phyloP scores from a whole-genome alignment of 35 echinoderm and acorn worm species.

The Amphiura filiformis region DNA sequence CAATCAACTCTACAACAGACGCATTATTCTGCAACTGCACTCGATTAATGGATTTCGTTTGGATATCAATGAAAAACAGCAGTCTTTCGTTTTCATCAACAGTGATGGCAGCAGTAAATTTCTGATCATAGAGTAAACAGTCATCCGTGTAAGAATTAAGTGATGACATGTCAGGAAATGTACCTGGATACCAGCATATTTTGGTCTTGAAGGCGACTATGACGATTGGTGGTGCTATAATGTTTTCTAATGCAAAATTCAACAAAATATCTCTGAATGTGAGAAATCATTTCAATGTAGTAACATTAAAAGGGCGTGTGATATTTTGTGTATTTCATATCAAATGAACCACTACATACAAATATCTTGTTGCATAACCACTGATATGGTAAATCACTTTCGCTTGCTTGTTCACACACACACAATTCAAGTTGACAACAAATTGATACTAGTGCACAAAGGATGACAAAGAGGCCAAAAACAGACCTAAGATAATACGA shows the following conservation, averaged over 20 bases:
- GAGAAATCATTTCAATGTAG: too few species aligned
- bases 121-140: slow-evolving; percentile 61
- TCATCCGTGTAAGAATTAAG: neutral
- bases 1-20: slow-evolving; percentile 35
- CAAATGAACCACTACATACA: too few species aligned
- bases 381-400: too few species aligned
- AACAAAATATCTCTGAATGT: too few species aligned
- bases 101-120: slow-evolving; percentile 52
- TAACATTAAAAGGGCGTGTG: too few species aligned
- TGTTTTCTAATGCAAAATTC: slow-evolving; percentile 31
- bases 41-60: slow-evolving; percentile 19
- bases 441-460: too few species aligned
- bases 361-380: too few species aligned
- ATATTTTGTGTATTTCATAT: too few species aligned
- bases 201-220: slow-evolving; percentile 45
- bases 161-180: slow-evolving; percentile 49
- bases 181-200: slow-evolving; percentile 72
- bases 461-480: too few species aligned
- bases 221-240: slow-evolving; percentile 56
- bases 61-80: slow-evolving; percentile 67
- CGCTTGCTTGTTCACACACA: too few species aligned
- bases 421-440: too few species aligned
- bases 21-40: slow-evolving; percentile 34
- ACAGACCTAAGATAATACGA: too few species aligned
- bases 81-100: slow-evolving; percentile 51